Evolutionary conservation across 2,113 vertebrate genomes (phyloP).

Genomic region (Syngnathus typhle): DNA sequence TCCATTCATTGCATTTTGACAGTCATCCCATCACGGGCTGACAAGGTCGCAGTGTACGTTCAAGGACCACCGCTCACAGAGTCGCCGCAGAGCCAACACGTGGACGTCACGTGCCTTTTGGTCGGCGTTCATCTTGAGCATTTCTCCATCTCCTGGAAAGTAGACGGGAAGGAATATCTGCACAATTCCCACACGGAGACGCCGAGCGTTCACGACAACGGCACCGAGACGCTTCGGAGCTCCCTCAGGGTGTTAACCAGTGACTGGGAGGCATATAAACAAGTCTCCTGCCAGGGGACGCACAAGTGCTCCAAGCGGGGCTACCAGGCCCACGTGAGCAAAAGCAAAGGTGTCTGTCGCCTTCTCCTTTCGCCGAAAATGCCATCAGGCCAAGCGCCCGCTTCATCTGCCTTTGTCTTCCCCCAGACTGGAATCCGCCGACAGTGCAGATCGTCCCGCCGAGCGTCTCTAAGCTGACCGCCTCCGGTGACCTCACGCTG

Average conservation of each 20-base stretch:
- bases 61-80: slow-evolving; percentile 28
- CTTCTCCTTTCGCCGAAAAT: background rate
- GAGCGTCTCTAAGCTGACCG: slow-evolving; percentile 30
- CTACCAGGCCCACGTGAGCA: slow-evolving; percentile 31
- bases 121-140: slow-evolving; percentile 30
- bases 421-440: slow-evolving; percentile 36
- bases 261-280: slow-evolving; percentile 39
- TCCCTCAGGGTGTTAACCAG: slow-evolving; percentile 25
- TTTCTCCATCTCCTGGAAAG: slow-evolving; percentile 59
- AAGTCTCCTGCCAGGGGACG: slow-evolving; percentile 58
- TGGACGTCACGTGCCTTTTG: slow-evolving; percentile 60
- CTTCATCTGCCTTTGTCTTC: slow-evolving; percentile 1
- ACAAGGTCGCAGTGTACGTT: slow-evolving; percentile 43
- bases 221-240: slow-evolving; percentile 53
- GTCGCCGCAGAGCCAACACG: background rate
- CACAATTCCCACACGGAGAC: fast-evolving
- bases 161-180: background rate
- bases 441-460: slow-evolving; percentile 45
- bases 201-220: slow-evolving; percentile 39
- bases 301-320: slow-evolving; percentile 37
- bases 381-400: background rate
- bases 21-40: slow-evolving; percentile 49
- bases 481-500: slow-evolving; percentile 21
- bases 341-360: slow-evolving; percentile 42
- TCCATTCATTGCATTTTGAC: background rate